Base-by-base conservation (phyloP, 2,113 vertebrate genomes). In the Anguilla japonica region DNA sequence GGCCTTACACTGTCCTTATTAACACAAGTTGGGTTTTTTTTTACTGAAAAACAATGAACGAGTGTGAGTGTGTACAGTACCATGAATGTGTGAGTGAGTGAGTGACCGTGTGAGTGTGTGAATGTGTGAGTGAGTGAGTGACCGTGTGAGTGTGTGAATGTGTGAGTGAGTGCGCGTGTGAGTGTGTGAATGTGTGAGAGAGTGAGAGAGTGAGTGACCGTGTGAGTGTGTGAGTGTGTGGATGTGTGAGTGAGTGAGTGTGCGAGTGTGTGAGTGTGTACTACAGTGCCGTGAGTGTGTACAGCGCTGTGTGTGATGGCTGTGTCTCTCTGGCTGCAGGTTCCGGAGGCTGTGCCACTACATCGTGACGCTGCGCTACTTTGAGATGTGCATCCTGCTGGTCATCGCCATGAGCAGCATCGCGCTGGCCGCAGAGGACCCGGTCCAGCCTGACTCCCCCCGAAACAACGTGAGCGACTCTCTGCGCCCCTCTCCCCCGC, bases 331-430 rank as follows among this genome's bases (percentile, higher is more conserved):
- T 1, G 18, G 85, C 41, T 9, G 8, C 91, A 98, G 97, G 89
- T 96, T 98, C 83, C 97, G 97, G 56, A 94, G 97, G 63, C 93
- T 96, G 41, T 98, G 97, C 91, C 98, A 98, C 93, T 98, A 97
- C 92, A 92, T 98, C 46, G 96, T 97, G 90, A 98, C 97, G 41
- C 92, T 97, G 87, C 96, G 96, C 84, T 98, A 98, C 91, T 98
- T 98, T 86, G 97, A 98, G 93, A 97, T 98, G 96, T 96, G 95
- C 85, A 98, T 98, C 91, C 95, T 98, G 89, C 92, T 97, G 92
- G 97, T 98, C 88, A 98, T 98, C 6, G 97, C 97, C 89, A 97
- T 98, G 97, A 98, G 97, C 95, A 98, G 97, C 85, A 98, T 98
- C 7, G 97, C 97, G 26, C 93, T 98, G 85, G 97, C 98, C 0